Conservation (phyloP, 2,113 vertebrate genomes). For the Gorilla gorilla region DNA sequence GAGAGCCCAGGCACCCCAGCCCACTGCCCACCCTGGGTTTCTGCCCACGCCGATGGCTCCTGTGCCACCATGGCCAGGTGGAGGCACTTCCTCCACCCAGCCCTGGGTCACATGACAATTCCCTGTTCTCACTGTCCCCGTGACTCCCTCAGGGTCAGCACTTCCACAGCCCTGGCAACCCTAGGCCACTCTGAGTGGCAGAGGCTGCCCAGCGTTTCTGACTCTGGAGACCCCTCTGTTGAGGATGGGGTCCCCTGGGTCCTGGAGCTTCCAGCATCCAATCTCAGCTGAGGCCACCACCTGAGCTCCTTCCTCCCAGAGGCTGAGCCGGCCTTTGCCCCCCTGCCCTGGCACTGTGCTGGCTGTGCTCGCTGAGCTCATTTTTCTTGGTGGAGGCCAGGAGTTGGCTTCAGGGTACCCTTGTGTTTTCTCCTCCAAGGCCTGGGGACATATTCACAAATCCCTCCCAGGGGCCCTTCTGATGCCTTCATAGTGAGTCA, state of each 20-base stretch:
- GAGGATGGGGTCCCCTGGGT: fast-evolving
- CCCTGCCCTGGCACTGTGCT: no score
- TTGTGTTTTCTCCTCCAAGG: neutral
- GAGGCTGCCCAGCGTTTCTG: no score
- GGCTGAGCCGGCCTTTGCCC: neutral
- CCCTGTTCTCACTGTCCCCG: neutral
- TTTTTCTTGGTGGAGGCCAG: neutral
- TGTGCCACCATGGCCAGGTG: neutral
- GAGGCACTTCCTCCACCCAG: no score
- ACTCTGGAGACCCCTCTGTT: neutral
- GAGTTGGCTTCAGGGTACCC: neutral
- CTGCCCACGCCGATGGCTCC: neutral
- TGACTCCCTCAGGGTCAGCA: fast-evolving
- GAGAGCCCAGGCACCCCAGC: neutral
- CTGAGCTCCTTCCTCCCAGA: neutral
- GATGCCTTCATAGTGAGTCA: neutral
- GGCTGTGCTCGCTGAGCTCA: neutral
- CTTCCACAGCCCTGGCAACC: neutral
- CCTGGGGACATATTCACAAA: fast-evolving
- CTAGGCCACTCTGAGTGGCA: neutral
- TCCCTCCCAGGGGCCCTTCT: neutral
- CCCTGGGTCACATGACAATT: neutral
- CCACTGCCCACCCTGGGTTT: neutral
- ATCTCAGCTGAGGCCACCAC: neutral
- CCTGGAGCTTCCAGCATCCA: neutral